Evolutionary conservation across 1,140 invertebrate genomes (phyloP).

Genomic region (Cydia splendana): DNA sequence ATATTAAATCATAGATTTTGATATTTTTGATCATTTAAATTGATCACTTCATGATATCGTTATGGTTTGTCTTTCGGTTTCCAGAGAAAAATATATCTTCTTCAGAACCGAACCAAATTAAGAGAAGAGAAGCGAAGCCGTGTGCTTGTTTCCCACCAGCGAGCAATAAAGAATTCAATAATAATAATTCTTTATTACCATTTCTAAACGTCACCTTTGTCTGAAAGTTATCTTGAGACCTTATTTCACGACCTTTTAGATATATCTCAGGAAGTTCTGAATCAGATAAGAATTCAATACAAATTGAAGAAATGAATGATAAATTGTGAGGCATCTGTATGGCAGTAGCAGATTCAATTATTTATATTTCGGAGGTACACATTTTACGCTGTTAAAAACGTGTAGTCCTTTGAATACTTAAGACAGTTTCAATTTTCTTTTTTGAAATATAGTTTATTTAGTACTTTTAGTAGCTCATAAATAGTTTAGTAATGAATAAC

Average conservation of each 20-base stretch:
- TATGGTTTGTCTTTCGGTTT: too few relatives aligned
- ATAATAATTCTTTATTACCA: neutral
- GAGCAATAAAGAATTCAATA: neutral
- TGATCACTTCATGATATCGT: too few relatives aligned
- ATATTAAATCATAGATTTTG: too few relatives aligned
- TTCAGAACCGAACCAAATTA: too few relatives aligned
- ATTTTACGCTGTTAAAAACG: neutral
- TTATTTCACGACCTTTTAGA: neutral
- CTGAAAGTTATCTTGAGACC: conserved; percentile 1
- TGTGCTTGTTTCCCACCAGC: too few relatives aligned
- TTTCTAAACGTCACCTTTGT: neutral
- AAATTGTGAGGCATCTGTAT: neutral
- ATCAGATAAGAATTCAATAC: conserved; percentile 2
- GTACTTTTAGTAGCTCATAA: neutral
- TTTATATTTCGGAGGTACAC: neutral
- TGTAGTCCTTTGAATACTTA: neutral
- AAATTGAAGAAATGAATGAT: neutral
- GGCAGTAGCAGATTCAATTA: too few relatives aligned
- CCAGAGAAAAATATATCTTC: too few relatives aligned
- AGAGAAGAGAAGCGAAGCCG: too few relatives aligned
- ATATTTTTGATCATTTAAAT: too few relatives aligned
- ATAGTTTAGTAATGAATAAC: neutral
- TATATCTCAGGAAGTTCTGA: conserved; percentile 4
- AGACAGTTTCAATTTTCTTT: neutral
- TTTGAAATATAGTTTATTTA: neutral